Percentiles rank a stretch among this genome's conserved stretches.
phyloP scores from a whole-genome alignment of 2,888 invertebrate genomes.

The Amiota minor region DNA sequence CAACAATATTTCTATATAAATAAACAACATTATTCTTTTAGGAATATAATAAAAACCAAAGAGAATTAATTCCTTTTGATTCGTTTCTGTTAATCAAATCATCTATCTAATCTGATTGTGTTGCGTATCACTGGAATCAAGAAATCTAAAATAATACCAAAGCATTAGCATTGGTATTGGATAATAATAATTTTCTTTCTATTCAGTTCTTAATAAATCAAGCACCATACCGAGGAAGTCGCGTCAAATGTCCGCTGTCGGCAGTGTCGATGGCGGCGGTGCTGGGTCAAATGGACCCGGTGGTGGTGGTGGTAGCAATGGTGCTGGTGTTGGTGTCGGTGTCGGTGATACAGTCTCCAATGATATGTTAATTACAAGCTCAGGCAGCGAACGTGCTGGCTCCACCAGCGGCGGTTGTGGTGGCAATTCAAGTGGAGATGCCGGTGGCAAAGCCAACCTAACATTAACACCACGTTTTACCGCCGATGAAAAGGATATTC shows the following conservation, averaged over 20 bases:
- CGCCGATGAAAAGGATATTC: slow-evolving; percentile 70
- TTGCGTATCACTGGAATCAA: slow-evolving; percentile 13
- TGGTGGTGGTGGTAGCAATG: slow-evolving; percentile 34
- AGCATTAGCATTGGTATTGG: too few species aligned
- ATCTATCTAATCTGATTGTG: too few species aligned
- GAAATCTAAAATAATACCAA: slow-evolving; percentile 17
- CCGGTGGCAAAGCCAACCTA: slow-evolving; percentile 47
- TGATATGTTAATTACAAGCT: slow-evolving; percentile 27
- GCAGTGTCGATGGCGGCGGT: slow-evolving; percentile 40
- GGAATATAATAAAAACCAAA: slow-evolving; percentile 25
- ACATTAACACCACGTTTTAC: slow-evolving; percentile 71
- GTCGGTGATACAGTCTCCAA: slow-evolving; percentile 40
- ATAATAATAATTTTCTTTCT: too few species aligned
- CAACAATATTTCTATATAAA: neutral
- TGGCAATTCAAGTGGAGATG: slow-evolving; percentile 37
- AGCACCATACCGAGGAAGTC: slow-evolving; percentile 37
- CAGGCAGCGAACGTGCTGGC: slow-evolving; percentile 36
- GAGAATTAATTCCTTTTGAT: too few species aligned
- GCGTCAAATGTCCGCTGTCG: slow-evolving; percentile 39
- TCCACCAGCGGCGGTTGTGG: slow-evolving; percentile 31
- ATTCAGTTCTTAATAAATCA: too few species aligned
- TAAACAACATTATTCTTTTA: neutral
- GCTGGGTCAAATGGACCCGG: slow-evolving; percentile 26
- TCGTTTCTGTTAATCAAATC: too few species aligned
- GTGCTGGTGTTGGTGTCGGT: slow-evolving; percentile 39